Conservation (phyloP, 2,113 vertebrate species). For the Abramis brama region DNA sequence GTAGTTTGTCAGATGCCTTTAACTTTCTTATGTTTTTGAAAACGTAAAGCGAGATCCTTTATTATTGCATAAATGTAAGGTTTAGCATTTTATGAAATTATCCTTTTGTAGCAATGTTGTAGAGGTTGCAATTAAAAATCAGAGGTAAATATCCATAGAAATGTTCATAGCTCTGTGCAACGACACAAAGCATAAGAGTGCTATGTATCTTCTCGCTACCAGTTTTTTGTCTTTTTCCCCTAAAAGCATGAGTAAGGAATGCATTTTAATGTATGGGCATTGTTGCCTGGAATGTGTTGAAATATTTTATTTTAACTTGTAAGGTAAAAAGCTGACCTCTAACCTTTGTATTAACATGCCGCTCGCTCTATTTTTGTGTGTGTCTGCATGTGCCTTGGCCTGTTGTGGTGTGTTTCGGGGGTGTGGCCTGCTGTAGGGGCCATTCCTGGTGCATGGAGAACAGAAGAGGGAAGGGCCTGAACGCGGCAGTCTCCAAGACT, state of each 20-base stretch:
- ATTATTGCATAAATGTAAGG: background rate
- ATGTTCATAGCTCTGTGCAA: background rate
- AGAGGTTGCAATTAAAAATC: background rate
- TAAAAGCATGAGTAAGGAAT: background rate
- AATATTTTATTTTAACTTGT: background rate
- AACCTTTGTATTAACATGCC: conserved; percentile 66
- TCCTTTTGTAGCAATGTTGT: background rate
- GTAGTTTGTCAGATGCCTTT: background rate
- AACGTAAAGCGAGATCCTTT: background rate
- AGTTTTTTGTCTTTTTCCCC: background rate
- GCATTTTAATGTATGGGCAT: background rate
- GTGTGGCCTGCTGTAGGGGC: conserved; percentile 78
- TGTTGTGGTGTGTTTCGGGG: conserved; percentile 62
- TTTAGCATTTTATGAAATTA: background rate
- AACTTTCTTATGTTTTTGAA: conserved; percentile 5
- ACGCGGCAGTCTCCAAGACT: conserved; percentile 79
- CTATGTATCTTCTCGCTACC: background rate
- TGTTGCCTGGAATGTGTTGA: conserved; percentile 16
- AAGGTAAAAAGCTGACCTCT: conserved; percentile 35
- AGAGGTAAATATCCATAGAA: background rate
- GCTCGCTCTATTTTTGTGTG: conserved; percentile 65
- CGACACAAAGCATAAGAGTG: background rate
- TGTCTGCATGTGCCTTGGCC: conserved; percentile 80
- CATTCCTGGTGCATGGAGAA: conserved; percentile 88
- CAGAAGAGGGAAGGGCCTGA: conserved; percentile 82